Evolutionary conservation across 2,113 vertebrate genomes (phyloP), one percentile per base, ranked within the genome.

Genomic region (Pleuronectes platessa): DNA sequence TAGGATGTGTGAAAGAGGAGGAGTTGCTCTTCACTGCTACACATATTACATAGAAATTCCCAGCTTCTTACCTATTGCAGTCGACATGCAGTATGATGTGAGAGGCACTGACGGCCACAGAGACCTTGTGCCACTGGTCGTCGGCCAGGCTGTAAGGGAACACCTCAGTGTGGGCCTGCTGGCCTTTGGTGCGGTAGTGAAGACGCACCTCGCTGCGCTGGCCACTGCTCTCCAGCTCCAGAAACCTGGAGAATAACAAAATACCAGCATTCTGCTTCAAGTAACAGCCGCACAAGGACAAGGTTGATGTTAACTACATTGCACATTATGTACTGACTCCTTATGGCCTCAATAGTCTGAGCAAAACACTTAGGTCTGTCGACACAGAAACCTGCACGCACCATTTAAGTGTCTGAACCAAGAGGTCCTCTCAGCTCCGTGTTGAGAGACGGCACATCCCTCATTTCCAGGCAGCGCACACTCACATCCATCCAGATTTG

Each of bases 221-320:
- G 26, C 98, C 97, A 0, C 98, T 99, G 94, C 97, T 99, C 88
- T 99, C 98, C 81, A 99, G 91, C 90, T 99, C 97, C 92, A 99
- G 91, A 84, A 96, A 97, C 92, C 98, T 99, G 90, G 47, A 79
- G 70, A 42, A 66, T 1, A 53, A 37, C 60, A 23, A 1, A 4
- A 4, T 35, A 53, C 35, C 17, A 53, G 74, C 56, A 4, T 51
- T 3, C 7, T 53, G 15, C 35, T 45, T 70, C 47, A 11, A 81
- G 17, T 47, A 58, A 72, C 69, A 70, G 20, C 40, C 63, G 51
- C 11, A 49, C 7, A 23, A 14, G 26, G 9, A 54, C 37, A 51
- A 12, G 11, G 4, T 63, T 7, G 20, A 37, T 7, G 51, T 21
- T 8, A 37, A 70, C 37, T 35, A 60, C 27, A 31, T 49, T 67